A percentile compares a stretch with the other conserved stretches of the same genome.
phyloP scores from a whole-genome alignment of 2,797 vertebrate species.

The Pteropus rufus region DNA sequence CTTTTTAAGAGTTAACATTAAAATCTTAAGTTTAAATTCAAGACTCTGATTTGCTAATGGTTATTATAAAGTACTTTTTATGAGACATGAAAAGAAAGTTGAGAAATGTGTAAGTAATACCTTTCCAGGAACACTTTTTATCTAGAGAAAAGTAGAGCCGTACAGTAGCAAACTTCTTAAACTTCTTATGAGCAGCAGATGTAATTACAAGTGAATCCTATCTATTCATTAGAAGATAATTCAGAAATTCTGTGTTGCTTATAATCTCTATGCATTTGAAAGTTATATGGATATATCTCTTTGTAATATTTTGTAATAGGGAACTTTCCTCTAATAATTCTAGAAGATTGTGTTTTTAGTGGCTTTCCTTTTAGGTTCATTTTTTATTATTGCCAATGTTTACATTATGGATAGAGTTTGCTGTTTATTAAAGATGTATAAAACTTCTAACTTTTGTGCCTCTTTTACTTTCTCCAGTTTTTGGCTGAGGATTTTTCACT shows the following conservation, averaged over 20 bases:
- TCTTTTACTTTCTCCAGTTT: slow-evolving; percentile 84
- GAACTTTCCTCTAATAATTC: neutral
- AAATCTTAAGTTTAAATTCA: neutral
- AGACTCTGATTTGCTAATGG: neutral
- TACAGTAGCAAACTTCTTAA: neutral
- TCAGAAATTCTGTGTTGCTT: neutral
- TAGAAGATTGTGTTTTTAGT: neutral
- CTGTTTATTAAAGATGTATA: neutral
- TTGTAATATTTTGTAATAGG: neutral
- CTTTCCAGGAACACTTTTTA: neutral
- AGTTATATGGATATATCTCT: neutral
- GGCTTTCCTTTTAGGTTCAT: slow-evolving; percentile 12
- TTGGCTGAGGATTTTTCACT: slow-evolving; percentile 93
- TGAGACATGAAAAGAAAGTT: neutral
- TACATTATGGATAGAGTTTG: neutral
- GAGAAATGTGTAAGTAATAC: neutral
- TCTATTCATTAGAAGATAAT: neutral
- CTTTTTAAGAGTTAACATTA: slow-evolving; percentile 16
- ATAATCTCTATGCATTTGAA: neutral
- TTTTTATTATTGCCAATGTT: neutral
- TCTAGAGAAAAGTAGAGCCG: neutral
- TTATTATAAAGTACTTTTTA: neutral
- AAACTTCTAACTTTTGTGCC: neutral
- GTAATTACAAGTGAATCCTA: neutral
- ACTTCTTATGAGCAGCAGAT: neutral